Evolutionary conservation across 2,888 invertebrate genomes (phyloP).

Genomic region (Dryobotodes eremita): DNA sequence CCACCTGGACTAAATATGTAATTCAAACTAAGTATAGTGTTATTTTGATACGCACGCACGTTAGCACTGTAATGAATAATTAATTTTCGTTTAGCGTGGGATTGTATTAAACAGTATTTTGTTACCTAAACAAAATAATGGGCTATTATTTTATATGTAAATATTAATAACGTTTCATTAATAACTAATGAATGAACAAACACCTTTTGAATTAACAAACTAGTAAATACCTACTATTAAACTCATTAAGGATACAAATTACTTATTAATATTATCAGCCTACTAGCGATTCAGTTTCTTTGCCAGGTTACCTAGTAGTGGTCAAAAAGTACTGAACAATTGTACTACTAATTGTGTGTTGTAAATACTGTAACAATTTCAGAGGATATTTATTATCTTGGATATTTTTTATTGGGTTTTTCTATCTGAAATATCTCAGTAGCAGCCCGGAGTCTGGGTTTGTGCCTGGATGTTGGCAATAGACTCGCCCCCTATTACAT

Average conservation of each 20-base stretch:
- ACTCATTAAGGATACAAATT: background rate
- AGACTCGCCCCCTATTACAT: background rate
- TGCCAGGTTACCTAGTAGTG: background rate
- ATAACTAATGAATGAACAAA: background rate
- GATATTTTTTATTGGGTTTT: background rate
- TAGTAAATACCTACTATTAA: background rate
- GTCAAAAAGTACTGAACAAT: background rate
- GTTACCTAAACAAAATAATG: background rate
- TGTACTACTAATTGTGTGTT: too few species aligned
- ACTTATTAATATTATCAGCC: background rate
- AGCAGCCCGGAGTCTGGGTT: too few species aligned
- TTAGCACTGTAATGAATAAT: conserved; percentile 13
- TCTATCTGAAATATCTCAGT: too few species aligned
- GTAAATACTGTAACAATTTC: background rate
- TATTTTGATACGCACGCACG: conserved; percentile 10
- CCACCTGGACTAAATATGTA: conserved; percentile 12
- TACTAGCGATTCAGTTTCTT: background rate
- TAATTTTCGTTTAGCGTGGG: conserved; percentile 25
- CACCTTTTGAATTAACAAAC: background rate
- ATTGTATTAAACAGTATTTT: background rate
- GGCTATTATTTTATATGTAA: background rate
- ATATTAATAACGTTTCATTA: background rate
- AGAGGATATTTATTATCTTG: background rate
- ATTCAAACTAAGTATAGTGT: conserved; percentile 29
- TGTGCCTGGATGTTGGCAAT: too few species aligned